phyloP scores from a whole-genome alignment of 2,113 vertebrate genomes.

The Rhagologus leucostigma region DNA sequence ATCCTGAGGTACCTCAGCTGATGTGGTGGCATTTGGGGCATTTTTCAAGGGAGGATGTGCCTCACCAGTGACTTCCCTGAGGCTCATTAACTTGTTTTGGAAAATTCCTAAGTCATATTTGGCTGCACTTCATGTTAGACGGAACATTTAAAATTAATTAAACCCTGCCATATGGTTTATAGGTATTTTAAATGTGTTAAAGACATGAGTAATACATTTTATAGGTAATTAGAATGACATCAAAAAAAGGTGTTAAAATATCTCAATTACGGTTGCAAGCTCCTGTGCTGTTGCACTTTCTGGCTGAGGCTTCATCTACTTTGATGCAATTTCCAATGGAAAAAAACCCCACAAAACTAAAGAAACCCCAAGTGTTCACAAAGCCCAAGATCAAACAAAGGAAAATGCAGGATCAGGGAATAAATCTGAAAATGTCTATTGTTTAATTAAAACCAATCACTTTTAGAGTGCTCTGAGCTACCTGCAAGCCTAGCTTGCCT shows the following conservation, averaged over 20 bases:
- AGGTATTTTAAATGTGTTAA: background rate
- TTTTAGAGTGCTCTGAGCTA: background rate
- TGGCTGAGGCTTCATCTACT: background rate
- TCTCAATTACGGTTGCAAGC: background rate
- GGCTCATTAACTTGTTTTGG: background rate
- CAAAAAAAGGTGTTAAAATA: background rate
- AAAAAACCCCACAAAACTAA: background rate
- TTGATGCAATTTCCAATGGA: background rate
- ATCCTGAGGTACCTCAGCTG: background rate
- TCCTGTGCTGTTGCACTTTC: background rate
- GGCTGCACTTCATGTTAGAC: background rate
- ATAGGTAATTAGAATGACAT: background rate
- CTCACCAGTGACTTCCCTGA: background rate
- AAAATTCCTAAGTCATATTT: background rate
- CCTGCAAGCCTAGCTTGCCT: background rate
- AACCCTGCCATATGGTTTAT: background rate
- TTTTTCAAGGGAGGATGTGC: background rate
- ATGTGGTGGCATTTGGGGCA: fast-evolving
- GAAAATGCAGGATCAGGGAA: background rate
- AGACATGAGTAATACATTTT: background rate
- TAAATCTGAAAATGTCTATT: background rate
- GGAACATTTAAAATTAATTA: background rate
- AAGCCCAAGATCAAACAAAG: background rate
- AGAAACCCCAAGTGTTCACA: background rate
- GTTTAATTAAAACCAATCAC: conserved; percentile 25